These are phyloP conservation scores for Steromphala cineraria DNA, from an alignment of 2,888 invertebrate species.

Conservation along the genomic window DNA sequence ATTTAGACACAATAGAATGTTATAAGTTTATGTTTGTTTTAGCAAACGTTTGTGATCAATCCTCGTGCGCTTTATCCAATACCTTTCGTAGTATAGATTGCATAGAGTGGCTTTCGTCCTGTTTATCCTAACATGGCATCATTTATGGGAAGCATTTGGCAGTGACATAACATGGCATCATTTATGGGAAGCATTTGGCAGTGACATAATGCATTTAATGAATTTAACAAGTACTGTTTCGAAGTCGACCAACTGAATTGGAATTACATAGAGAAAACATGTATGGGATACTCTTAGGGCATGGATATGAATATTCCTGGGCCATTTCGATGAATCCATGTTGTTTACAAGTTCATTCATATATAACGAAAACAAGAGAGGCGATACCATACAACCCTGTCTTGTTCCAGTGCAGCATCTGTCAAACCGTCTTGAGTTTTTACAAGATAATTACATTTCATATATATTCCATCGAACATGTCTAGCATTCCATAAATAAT, in stretches of 20 bases:
- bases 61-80: no score
- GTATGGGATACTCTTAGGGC: background rate
- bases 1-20: no score
- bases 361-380: background rate
- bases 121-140: background rate
- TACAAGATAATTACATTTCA: background rate
- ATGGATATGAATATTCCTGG: background rate
- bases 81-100: background rate
- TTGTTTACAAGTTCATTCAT: background rate
- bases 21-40: no score
- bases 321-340: background rate
- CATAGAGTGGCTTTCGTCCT: background rate
- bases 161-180: no score
- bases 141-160: background rate
- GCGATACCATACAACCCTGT: slow-evolving; percentile 12
- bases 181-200: no score
- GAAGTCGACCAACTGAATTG: slow-evolving; percentile 13
- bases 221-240: background rate
- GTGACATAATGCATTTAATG: no score
- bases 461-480: background rate
- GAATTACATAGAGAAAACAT: slow-evolving; percentile 20
- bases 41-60: no score
- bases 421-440: background rate
- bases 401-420: background rate
- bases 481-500: background rate